Evolutionary conservation across 30 jellyfish, hydroid and myxozoan genomes (phyloP).

Genomic region (Hydractinia symbiolongicarpus): DNA sequence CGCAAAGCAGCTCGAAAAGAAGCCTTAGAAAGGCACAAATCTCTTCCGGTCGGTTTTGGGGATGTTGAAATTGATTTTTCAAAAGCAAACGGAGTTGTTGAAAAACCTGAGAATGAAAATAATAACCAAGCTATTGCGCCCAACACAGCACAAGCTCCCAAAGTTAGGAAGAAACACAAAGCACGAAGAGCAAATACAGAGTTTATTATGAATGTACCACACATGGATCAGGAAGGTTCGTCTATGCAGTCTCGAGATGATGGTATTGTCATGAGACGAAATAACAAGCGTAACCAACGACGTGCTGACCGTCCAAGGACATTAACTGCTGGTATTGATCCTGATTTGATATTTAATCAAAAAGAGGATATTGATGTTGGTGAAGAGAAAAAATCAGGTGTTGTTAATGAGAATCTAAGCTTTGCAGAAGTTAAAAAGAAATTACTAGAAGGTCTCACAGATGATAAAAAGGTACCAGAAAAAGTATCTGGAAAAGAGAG

Average conservation of each 20-base stretch:
- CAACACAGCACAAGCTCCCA: neutral
- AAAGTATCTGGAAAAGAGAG: constrained; percentile 28
- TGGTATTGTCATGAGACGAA: constrained; percentile 10
- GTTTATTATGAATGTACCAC: constrained; percentile 27
- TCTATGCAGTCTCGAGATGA: constrained; percentile 7
- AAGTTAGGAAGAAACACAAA: constrained; percentile 23
- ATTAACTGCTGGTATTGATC: constrained; percentile 68
- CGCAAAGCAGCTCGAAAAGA: constrained; percentile 32
- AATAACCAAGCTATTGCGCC: neutral
- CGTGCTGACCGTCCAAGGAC: constrained; percentile 67
- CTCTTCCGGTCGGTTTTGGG: constrained; percentile 27
- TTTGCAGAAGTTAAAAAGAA: constrained; percentile 60
- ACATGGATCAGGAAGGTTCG: neutral
- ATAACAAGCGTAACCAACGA: constrained; percentile 14
- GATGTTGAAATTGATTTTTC: constrained; percentile 21
- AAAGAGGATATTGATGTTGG: constrained; percentile 51
- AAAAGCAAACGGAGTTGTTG: neutral
- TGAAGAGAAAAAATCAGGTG: constrained; percentile 26
- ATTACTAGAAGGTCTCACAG: constrained; percentile 45
- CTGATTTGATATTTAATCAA: constrained; percentile 45
- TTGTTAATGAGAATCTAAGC: constrained; percentile 64
- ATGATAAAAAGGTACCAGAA: constrained; percentile 18
- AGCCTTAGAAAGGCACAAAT: constrained; percentile 21
- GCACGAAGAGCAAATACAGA: constrained; percentile 37
- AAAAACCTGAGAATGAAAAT: constrained; percentile 14